Base-by-base conservation (phyloP, 2,113 vertebrate species). In the Corvus hawaiiensis region DNA sequence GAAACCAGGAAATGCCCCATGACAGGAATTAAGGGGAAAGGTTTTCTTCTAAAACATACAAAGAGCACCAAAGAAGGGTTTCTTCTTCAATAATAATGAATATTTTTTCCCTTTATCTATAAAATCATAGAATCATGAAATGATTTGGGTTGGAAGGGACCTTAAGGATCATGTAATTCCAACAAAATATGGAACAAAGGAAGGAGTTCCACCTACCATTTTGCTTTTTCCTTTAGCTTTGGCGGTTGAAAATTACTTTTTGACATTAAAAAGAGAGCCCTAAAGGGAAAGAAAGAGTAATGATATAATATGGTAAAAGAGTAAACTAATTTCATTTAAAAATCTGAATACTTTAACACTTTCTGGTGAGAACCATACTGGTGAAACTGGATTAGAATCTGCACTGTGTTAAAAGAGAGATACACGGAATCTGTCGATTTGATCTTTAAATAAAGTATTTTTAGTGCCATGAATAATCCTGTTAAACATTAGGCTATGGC, bases 231-330 rank as follows among this genome's bases (percentile, higher is more conserved):
- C 98, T 99, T 99, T 98, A 99, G 98, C 95, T 99, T 99, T 11
- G 99, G 99, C 12, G 99, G 99, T 71, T 99, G 99, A 96, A 99
- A 99, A 97, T 98, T 99, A 94, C 99, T 99, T 98, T 99, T 99
- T 35, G 99, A 99, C 99, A 99, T 99, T 97, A 99, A 96, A 98
- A 99, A 99, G 96, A 99, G 98, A 84, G 99, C 99, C 97, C 99
- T 99, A 72, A 94, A 97, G 90, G 52, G 43, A 94, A 92, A 96
- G 64, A 54, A 95, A 96, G n/a, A 82, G 84, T 13, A 73, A 94
- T 55, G 49, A 90, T 76, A 49, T 51, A 13, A 61, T 12, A 49
- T 4, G 37, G 59, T 54, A 52, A 23, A 55, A 89, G 80, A 52
- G 54, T 11, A 2, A 43, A 37, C 9, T 11, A 2, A 52, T 39